These are phyloP conservation scores for Eueremaeus valkanovi DNA, from an alignment of 2,888 invertebrate genomes.

Conservation along the genomic window DNA sequence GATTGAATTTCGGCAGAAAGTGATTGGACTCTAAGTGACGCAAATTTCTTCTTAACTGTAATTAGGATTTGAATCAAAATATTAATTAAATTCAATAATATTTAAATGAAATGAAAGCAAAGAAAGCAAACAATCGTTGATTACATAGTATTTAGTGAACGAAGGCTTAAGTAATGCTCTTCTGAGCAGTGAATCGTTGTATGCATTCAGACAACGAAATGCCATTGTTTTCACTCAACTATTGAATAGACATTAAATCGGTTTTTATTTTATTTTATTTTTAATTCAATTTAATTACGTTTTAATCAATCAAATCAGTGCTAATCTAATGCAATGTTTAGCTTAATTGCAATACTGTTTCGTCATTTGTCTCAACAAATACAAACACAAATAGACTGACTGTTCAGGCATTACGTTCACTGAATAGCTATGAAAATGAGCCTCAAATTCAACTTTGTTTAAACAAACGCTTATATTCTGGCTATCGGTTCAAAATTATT, in stretches of 20 bases:
- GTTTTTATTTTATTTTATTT: slow-evolving; percentile 17
- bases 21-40: background rate
- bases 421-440: too few relatives aligned
- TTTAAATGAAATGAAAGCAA: background rate
- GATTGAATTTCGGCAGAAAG: background rate
- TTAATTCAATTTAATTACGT: background rate
- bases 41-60: background rate
- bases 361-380: too few relatives aligned
- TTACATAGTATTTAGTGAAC: background rate
- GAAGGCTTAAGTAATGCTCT: background rate
- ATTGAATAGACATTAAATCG: slow-evolving; percentile 74
- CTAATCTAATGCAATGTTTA: too few relatives aligned
- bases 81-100: background rate
- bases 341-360: too few relatives aligned
- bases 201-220: background rate
- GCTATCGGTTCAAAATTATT: too few relatives aligned
- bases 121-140: background rate
- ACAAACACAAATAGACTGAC: too few relatives aligned
- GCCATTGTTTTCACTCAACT: background rate
- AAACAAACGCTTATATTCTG: too few relatives aligned
- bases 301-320: too few relatives aligned
- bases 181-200: background rate
- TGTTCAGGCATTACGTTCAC: too few relatives aligned
- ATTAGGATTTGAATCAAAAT: background rate
- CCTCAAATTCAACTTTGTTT: too few relatives aligned